Conservation (phyloP, 2,888 invertebrate species). For the Leptopilina syphax region DNA sequence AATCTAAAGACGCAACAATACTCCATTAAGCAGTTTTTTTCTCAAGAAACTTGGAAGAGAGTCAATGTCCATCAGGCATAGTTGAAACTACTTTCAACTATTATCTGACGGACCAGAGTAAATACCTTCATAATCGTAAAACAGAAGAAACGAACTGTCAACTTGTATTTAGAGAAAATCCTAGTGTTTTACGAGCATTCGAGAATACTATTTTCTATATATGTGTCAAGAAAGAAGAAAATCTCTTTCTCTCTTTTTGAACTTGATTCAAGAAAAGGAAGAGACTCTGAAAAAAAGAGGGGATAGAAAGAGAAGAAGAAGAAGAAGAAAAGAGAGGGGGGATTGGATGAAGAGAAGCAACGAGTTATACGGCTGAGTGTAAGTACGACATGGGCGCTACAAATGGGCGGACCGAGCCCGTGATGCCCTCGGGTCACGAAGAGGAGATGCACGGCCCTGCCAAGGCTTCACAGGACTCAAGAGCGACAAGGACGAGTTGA, state of each 20-base stretch:
- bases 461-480: slow-evolving; percentile 57
- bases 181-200: slow-evolving; percentile 58
- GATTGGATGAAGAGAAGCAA: slow-evolving; percentile 1
- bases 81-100: no score
- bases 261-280: not conserved
- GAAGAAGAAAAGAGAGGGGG: not conserved
- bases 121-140: slow-evolving; percentile 42
- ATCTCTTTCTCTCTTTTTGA: not conserved
- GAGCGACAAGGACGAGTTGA: slow-evolving; percentile 56
- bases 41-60: no score
- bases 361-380: not conserved
- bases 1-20: no score
- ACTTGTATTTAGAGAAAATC: slow-evolving; percentile 57
- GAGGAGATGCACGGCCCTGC: slow-evolving; percentile 68
- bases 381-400: slow-evolving; percentile 71
- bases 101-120: slow-evolving; percentile 12
- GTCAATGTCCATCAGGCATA: no score
- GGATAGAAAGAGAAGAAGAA: not conserved
- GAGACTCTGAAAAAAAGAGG: not conserved
- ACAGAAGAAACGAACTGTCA: slow-evolving; percentile 51
- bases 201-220: slow-evolving; percentile 52
- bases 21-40: no score
- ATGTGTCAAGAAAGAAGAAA: not conserved
- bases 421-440: slow-evolving; percentile 72
- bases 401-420: slow-evolving; percentile 72